Percentiles rank a stretch among this genome's conserved stretches.
Conservation (phyloP, 2,797 vertebrate genomes). For the Thamnophis elegans region DNA sequence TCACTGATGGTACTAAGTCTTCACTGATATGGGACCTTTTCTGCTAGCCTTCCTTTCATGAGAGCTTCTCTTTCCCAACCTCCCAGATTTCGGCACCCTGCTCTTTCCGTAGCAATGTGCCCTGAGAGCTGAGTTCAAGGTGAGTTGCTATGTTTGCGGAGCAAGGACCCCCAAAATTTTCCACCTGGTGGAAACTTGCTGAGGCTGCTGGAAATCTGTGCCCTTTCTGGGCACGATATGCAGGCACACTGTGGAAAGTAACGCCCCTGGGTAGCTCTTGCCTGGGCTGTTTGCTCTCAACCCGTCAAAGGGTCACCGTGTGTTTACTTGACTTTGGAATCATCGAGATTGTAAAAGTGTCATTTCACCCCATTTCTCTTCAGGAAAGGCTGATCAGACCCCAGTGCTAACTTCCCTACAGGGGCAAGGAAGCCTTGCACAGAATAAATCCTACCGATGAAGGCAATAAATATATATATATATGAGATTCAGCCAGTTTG, state of each 20-base stretch:
- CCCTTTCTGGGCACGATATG: not conserved
- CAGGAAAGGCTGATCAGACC: not conserved
- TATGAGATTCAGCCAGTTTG: too few species aligned
- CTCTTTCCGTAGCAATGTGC: not conserved
- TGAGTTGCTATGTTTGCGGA: not conserved
- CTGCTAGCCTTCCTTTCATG: not conserved
- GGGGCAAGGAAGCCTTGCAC: not conserved
- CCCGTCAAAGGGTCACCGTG: not conserved
- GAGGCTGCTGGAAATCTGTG: constrained; percentile 10
- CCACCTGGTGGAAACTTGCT: not conserved
- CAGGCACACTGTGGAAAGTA: not conserved
- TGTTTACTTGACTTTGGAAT: not conserved
- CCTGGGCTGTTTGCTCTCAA: constrained; percentile 16
- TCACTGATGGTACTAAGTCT: not conserved
- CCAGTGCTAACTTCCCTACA: not conserved
- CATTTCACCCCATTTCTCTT: not conserved
- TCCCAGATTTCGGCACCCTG: not conserved
- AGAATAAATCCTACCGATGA: not conserved
- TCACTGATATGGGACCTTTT: not conserved
- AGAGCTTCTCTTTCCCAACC: not conserved
- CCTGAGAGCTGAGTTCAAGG: not conserved
- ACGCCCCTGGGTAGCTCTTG: not conserved
- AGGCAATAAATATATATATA: too few species aligned
- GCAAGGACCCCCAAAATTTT: not conserved
- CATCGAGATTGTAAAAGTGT: not conserved